Base-by-base conservation (phyloP, 2,888 invertebrate genomes). In the Temnothorax ravouxi region DNA sequence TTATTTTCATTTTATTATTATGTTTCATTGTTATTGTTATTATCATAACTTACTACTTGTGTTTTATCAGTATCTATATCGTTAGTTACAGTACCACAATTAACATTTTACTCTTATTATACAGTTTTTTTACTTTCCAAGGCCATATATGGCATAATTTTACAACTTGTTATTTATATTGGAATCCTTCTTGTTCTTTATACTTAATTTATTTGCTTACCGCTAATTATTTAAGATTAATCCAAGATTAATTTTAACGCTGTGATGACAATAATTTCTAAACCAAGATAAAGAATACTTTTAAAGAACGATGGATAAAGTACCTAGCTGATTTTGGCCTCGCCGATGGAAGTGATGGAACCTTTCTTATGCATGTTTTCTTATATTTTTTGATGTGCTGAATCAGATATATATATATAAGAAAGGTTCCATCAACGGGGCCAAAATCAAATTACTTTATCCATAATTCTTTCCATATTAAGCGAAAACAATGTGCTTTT, bases 91-190 rank as follows among this genome's bases (percentile, higher is more conserved):
- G 29, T 34, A 59, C 13, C 25, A 9, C n/a, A 47, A 61, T 47
- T 47, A 50, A 62, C 6, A 75, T 62, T 74, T 72, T 74, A 3
- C 59, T 44, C 38, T 61, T 44, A 59, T 59, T 47, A 47, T 34
- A 13, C 11, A 41, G 9, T 5, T 59, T 29, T 38, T 38, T 41
- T 25, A 18, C 0, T 56, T 21, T n/a, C 4, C 13, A 29, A 59
- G 44, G 15, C 11, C 8, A 4, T 41, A 9, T 8, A 41, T 29
- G 29, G 29, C 29, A 29, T 72, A 62, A 38, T 21, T 47, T 21
- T 52, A 21, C 34, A 75, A 34, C 50, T 44, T 44, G 2, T 44
- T 13, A 21, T 29, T 62, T 38, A n/a, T 61, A 21, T 6, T 6
- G 34, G 34, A 34, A 34, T 50, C 2, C 18, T 50, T 21, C 11